Conservation (phyloP, 2,888 invertebrate genomes). For the Liodrosophila aerea region DNA sequence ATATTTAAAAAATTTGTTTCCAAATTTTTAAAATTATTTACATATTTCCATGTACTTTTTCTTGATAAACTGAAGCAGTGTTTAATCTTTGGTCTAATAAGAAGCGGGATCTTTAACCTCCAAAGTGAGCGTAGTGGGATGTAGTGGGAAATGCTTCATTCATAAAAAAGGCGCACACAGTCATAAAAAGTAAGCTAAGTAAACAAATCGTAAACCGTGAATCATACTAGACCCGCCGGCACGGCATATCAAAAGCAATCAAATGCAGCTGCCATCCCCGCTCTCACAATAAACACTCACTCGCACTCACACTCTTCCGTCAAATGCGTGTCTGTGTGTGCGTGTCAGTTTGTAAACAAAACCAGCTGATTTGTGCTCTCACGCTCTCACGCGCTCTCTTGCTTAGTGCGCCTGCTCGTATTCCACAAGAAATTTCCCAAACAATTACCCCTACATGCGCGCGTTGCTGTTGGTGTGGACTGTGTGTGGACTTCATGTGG, state of each 20-base stretch:
- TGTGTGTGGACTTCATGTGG: slow-evolving; percentile 44
- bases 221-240: slow-evolving; percentile 32
- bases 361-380: slow-evolving; percentile 37
- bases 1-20: too few species aligned
- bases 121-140: not conserved
- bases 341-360: slow-evolving; percentile 44
- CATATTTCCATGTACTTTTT: too few species aligned
- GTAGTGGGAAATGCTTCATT: slow-evolving; percentile 46
- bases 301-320: not conserved
- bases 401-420: slow-evolving; percentile 55
- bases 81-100: slow-evolving; percentile 39
- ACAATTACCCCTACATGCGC: slow-evolving; percentile 75
- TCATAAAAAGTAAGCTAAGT: slow-evolving; percentile 68
- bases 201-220: slow-evolving; percentile 65
- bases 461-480: slow-evolving; percentile 41
- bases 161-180: slow-evolving; percentile 53
- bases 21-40: not conserved
- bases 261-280: slow-evolving; percentile 17
- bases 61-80: too few species aligned
- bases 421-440: slow-evolving; percentile 75
- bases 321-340: slow-evolving; percentile 38
- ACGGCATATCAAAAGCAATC: slow-evolving; percentile 24
- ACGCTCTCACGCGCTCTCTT: slow-evolving; percentile 31
- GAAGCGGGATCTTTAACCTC: slow-evolving; percentile 59
- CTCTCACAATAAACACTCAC: not conserved